Evolutionary conservation across 2,797 vertebrate genomes (phyloP), one percentile per base, ranked within the genome.

Genomic region (Sternarchorhynchus goeldii): DNA sequence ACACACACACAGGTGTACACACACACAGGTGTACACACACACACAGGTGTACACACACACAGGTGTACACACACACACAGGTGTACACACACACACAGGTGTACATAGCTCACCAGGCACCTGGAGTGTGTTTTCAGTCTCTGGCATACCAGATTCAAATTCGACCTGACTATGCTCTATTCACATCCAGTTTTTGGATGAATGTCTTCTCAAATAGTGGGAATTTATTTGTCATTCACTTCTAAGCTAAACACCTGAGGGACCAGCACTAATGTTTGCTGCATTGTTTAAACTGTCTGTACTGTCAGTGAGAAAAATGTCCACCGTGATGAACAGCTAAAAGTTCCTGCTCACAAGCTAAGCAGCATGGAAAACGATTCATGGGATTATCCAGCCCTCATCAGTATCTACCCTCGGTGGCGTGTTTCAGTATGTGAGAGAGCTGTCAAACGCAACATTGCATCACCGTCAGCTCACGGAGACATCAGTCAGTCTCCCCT

Each of bases 391-490:
- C 69, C 81, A 64, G 36, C 18, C 75, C 57, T 71, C 55, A 56
- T 53, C 69, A 50, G 62, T 58, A 63, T 81, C 50, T 36, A 68
- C 18, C 32, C 59, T 82, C 65, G 65, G 56, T 71, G 45, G 41
- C 36, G 77, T 57, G 56, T 75, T 75, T 82, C 50, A 50, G 21
- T 62, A 36, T 67, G 64, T 2, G 32, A 59, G 45, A 68, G 39
- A 64, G 72, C 20, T 56, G 69, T 21, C 18, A 79, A 14, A 53
- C 67, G 76, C 73, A 80, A 73, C 76, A 78, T 76, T 84, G 81
- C 73, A 84, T 78, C 73, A 76, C 75, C 55, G 79, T 81, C 69
- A 53, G 73, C 74, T 79, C 84, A 86, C 82, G 79, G 73, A 86
- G 85, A 85, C 85, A 84, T 85, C 76, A 79, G 70, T 67, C 75